Percentiles rank a stretch among this genome's conserved stretches.
These are phyloP conservation scores for Oasisia sp. DNA, from an alignment of 2,888 invertebrate genomes.

Conservation along the genomic window DNA sequence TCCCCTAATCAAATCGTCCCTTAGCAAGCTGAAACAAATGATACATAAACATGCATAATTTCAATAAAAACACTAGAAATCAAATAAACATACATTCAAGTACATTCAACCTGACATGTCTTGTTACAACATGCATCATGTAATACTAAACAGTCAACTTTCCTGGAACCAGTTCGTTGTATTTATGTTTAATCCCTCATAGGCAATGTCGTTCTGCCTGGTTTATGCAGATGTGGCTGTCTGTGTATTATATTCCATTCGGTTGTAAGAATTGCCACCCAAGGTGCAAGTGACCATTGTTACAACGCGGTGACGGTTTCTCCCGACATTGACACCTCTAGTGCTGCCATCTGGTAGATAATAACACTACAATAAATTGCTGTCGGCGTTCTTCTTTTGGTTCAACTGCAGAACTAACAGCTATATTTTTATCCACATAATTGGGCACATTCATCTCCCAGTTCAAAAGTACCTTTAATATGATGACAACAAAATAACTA, in stretches of 20 bases:
- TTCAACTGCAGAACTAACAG: not conserved
- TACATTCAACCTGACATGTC: too few species aligned
- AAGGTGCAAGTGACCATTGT: not conserved
- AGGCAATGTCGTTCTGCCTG: too few species aligned
- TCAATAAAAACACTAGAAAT: too few species aligned
- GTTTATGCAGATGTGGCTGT: too few species aligned
- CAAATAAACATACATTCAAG: too few species aligned
- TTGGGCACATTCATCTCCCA: not conserved
- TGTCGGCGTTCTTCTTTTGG: not conserved
- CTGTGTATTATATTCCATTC: too few species aligned
- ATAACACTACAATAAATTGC: not conserved
- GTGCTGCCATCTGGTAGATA: not conserved
- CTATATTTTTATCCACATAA: not conserved
- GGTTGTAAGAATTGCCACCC: too few species aligned
- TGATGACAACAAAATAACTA: not conserved
- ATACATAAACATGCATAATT: not conserved
- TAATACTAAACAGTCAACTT: too few species aligned
- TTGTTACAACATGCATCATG: too few species aligned
- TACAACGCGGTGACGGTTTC: too few species aligned
- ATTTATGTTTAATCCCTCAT: too few species aligned
- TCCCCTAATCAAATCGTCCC: slow-evolving; percentile 82
- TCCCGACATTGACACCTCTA: not conserved
- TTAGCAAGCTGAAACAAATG: slow-evolving; percentile 73
- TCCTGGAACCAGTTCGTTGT: too few species aligned
- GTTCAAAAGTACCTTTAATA: not conserved